Base-by-base conservation (phyloP, 2,888 invertebrate species). In the Pyrgus malvae region DNA sequence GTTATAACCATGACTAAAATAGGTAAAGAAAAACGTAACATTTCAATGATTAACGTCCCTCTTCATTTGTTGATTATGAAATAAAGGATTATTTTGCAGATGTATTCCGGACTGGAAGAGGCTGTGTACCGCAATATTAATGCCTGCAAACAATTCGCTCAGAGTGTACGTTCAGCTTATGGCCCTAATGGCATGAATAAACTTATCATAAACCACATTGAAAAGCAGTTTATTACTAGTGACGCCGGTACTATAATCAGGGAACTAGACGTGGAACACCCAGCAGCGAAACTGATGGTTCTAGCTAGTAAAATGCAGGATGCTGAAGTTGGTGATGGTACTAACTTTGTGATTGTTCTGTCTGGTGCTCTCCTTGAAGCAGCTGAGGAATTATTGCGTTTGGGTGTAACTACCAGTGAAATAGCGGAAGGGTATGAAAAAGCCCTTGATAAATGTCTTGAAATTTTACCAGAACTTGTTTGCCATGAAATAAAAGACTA, bases 141-240 rank as follows among this genome's bases (percentile, higher is more conserved):
- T 67, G 99, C 99, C 14, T 99, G 99, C 85, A 97, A 97, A 80
- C 97, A 99, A 76, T 97, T 99, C 72, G 94, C 98, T 1, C 95
- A 96, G 70, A 98, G 98, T 60, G 95, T 99, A 17, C 94, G 96
- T 62, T 97, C 99, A 16, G 97, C 99, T 1, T 99, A 98, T 83
- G 99, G 99, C 0, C 99, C 99, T 6, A 98, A 98, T 90, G 99
- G 99, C 66, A 96, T 96, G 97, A 99, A 99, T 85, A 99, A 99
- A 92, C 99, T 99, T 97, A 95, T 99, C 16, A 99, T 99, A 57
- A 99, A 99, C 87, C 99, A 99, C 79, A 93, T 99, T 65, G 99
- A 99, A 74, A 99, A 99, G 77, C 94, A 99, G 67, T 99, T 99
- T 90, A 97, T 99, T 2, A 99, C 99, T 0, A 99, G 98, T 80